These are phyloP conservation scores for Astreopora myriophthalma DNA, from an alignment of 64 coral and sea anemone genomes.

Conservation along the genomic window DNA sequence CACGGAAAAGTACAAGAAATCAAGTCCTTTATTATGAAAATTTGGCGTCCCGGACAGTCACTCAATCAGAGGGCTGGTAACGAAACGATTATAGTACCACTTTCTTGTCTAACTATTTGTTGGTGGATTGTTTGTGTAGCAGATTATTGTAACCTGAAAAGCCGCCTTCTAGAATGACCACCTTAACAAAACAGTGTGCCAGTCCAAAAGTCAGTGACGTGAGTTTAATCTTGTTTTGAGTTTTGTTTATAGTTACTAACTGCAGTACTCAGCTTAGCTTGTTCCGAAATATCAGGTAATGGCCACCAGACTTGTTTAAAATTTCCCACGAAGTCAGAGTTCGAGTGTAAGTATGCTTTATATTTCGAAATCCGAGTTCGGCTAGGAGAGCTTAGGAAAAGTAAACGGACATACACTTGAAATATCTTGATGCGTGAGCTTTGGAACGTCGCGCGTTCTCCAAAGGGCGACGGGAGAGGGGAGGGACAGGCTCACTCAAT, in stretches of 20 bases:
- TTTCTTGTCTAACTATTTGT: not conserved
- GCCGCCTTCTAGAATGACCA: not conserved
- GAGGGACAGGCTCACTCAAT: too few relatives aligned
- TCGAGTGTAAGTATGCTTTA: not conserved
- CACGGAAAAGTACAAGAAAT: too few relatives aligned
- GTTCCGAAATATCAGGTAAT: not conserved
- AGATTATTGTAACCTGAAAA: not conserved
- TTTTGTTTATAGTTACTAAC: not conserved
- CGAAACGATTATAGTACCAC: not conserved
- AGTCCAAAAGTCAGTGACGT: not conserved
- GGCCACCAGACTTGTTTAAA: not conserved
- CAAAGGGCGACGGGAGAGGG: too few relatives aligned
- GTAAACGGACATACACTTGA: too few relatives aligned
- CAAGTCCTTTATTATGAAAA: too few relatives aligned
- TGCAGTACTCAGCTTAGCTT: not conserved
- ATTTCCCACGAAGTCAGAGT: not conserved
- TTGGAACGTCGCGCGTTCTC: too few relatives aligned
- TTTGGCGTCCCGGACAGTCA: too few relatives aligned
- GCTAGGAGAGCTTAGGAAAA: too few relatives aligned
- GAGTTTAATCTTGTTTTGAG: not conserved
- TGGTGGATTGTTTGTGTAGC: not conserved
- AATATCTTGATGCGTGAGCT: too few relatives aligned
- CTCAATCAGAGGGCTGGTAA: too few relatives aligned
- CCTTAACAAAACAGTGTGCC: not conserved
- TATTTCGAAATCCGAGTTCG: too few relatives aligned